Evolutionary conservation across 2,113 vertebrate genomes (phyloP).

Genomic region (Nipponia nippon): DNA sequence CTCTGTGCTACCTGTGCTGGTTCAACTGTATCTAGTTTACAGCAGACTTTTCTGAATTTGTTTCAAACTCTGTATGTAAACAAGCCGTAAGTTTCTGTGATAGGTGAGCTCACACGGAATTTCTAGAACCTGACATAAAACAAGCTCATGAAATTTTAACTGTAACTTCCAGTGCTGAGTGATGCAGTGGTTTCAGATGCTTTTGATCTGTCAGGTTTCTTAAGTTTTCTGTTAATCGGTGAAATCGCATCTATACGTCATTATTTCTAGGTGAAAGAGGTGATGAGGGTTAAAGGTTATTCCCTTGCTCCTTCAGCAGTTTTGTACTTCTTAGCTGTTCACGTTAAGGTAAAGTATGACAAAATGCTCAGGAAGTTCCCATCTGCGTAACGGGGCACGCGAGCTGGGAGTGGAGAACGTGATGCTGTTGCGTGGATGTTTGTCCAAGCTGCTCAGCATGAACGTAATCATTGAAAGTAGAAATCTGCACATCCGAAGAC

Average conservation of each 20-base stretch:
- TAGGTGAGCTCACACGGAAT: background rate
- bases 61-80: background rate
- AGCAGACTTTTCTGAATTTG: background rate
- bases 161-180: background rate
- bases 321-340: background rate
- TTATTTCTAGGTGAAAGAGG: background rate
- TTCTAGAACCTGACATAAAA: background rate
- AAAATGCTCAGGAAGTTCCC: background rate
- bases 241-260: background rate
- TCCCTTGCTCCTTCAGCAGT: background rate
- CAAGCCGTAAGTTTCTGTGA: background rate
- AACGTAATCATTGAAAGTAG: background rate
- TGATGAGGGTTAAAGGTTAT: background rate
- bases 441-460: background rate
- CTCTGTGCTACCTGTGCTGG: background rate
- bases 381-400: fast-evolving
- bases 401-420: background rate
- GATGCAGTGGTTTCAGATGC: background rate
- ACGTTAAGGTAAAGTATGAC: background rate
- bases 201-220: background rate
- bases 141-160: background rate
- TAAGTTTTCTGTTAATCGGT: background rate
- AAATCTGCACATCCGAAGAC: background rate
- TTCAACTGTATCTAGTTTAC: background rate
- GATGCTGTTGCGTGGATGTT: background rate